Base-by-base conservation (phyloP, 2,113 vertebrate genomes). In the Ptyas mucosa region DNA sequence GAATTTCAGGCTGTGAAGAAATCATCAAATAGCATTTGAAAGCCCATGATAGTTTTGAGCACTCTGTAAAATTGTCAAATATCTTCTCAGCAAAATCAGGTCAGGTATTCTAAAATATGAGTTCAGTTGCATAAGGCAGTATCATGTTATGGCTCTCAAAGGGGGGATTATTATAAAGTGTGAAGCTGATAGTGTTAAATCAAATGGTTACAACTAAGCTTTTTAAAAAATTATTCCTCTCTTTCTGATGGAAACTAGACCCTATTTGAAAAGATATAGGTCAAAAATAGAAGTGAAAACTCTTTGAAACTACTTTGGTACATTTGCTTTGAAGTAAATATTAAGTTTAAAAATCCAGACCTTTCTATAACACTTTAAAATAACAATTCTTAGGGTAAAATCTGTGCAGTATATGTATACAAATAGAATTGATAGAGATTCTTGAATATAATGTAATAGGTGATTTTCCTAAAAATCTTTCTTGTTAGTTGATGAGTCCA, bases 71-170 rank as follows among this genome's bases (percentile, higher is more conserved):
- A 90, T 9, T 64, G 94, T 75, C 92, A 90, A 96, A 93, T 94
- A 52, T 90, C 86, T 93, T 95, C 94, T 95, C 94, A 58, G 53
- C 92, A 94, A 97, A 96, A 97, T 96, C 95, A 97, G 96, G 96
- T 96, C 93, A 89, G 94, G 87, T 88, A 89, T 95, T 52, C 24
- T 88, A 57, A 93, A 93, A 96, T 93, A 89, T 75, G 58, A 18
- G 94, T 96, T 85, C 89, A 96, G 93, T 93, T 93, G 18, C 88
- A 93, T 0, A 54, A 26, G 91, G 46, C 86, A 57, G 91, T 93
- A 94, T 85, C n/a, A 58, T 90, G 89, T 93, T 89, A 94, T 61
- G 91, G 90, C 88, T 95, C 94, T 94, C 34, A 69, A 94, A 94
- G 96, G 89, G 90, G 93, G 46, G 14, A 81, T 88, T 93, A 57